Evolutionary conservation across 2,888 invertebrate species (phyloP), one percentile per base, ranked within the genome.

Genomic region (Drosophila trichaetosa): DNA sequence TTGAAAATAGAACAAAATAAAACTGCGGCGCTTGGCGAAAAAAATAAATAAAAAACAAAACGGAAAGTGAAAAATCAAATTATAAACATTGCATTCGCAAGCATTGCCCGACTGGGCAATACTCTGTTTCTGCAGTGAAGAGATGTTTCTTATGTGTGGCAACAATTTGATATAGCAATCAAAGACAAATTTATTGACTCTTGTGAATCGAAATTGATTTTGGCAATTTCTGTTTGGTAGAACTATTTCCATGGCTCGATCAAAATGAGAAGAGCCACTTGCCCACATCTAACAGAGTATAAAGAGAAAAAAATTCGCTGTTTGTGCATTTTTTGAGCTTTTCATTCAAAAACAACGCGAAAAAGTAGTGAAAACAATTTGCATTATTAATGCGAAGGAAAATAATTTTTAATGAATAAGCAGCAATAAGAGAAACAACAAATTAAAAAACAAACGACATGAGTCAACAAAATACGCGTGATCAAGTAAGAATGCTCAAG

Each of bases 21-120:
- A 86, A 69, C 18, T 82, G 83, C 85, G 76, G 48, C 59, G 86
- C 69, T 69, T 36, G 56, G 76, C 80, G 21, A 82, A 85, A 79
- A 24, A 53, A 54, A 31, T 8, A 21, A 52, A 53, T 31, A 7
- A 53, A 66, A 67, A 67, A 40, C 56, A 59, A 75, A 54, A 34
- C 38, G 34, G 8, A 48, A 70, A n/a, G 2, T n/a, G 21, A 24
- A 24, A 46, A 48, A 36, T 42, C 18, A 27, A 27, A 59, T 27
- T 24, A 10, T 34, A 21, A 16, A 4, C 4, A 1, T 21, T 1
- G 21, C 24, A 38, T 67, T 56, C 62, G 27, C 24, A 51, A 56
- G 21, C 6, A 2, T n/a, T n/a, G n/a, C 2, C 18, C 53, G 21
- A 24, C 58, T n/a, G 2, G 0, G 0, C 6, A n/a, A 71, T 71